Evolutionary conservation across 2,797 vertebrate species (phyloP).

Genomic region (Hirundo rustica): DNA sequence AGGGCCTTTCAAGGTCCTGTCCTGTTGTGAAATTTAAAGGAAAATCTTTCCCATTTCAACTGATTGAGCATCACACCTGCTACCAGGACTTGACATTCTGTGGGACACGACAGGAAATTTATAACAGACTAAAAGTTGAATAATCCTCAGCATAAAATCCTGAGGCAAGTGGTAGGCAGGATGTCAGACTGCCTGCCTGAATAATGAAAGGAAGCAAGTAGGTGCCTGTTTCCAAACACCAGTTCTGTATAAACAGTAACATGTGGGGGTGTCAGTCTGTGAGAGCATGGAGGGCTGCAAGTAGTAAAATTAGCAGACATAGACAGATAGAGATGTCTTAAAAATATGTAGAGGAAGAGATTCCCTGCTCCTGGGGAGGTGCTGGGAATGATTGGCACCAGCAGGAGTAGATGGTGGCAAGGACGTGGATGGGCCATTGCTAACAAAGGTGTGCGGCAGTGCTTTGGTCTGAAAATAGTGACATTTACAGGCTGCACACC

Average conservation of each 20-base stretch:
- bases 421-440: accelerated
- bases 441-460: not conserved
- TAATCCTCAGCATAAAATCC: not conserved
- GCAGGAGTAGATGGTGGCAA: not conserved
- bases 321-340: not conserved
- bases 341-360: not conserved
- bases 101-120: not conserved
- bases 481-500: not conserved
- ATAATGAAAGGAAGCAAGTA: not conserved
- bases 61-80: not conserved
- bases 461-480: not conserved
- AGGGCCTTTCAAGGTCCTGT: not conserved
- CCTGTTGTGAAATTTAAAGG: not conserved
- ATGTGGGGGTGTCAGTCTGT: not conserved
- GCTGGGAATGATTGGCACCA: not conserved
- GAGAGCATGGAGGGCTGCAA: not conserved
- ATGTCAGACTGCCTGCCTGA: not conserved
- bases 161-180: not conserved
- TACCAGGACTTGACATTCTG: not conserved
- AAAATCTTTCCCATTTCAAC: not conserved
- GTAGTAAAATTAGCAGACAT: not conserved
- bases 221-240: conserved; percentile 39
- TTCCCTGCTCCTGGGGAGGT: not conserved
- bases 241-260: not conserved
- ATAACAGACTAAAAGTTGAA: not conserved